phyloP scores from a whole-genome alignment of 2,888 invertebrate species.

The Nemurella pictetii region DNA sequence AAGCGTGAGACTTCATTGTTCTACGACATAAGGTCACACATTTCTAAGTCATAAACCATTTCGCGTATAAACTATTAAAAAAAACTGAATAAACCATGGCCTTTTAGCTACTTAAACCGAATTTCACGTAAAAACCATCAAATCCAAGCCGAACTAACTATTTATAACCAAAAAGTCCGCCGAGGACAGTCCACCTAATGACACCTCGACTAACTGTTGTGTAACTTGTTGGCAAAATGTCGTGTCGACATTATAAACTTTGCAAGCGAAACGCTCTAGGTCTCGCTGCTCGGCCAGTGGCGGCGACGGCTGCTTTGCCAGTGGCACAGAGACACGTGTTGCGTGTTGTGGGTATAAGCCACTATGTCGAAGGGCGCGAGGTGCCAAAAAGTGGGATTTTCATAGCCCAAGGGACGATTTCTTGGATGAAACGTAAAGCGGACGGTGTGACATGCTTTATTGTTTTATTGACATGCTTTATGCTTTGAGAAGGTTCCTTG shows the following conservation, averaged over 20 bases:
- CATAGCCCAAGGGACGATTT: too few species aligned
- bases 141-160: background rate
- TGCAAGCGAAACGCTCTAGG: too few species aligned
- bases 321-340: too few species aligned
- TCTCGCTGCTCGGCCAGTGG: too few species aligned
- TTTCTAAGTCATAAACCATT: background rate
- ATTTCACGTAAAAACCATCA: background rate
- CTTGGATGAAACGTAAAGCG: too few species aligned
- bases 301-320: too few species aligned
- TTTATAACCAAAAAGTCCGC: background rate
- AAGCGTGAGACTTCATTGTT: background rate
- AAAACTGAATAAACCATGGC: background rate
- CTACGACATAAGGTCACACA: background rate
- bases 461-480: too few species aligned
- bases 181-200: background rate
- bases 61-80: background rate
- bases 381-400: too few species aligned
- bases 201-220: background rate
- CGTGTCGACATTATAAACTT: background rate
- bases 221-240: background rate
- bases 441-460: too few species aligned
- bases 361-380: too few species aligned
- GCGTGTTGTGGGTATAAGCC: too few species aligned
- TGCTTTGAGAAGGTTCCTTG: too few species aligned
- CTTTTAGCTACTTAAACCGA: background rate